A percentile compares a stretch with the other conserved stretches of the same genome.
These are phyloP conservation scores for Lucinisca nassula DNA, from an alignment of 2,888 invertebrate genomes.

Conservation along the genomic window DNA sequence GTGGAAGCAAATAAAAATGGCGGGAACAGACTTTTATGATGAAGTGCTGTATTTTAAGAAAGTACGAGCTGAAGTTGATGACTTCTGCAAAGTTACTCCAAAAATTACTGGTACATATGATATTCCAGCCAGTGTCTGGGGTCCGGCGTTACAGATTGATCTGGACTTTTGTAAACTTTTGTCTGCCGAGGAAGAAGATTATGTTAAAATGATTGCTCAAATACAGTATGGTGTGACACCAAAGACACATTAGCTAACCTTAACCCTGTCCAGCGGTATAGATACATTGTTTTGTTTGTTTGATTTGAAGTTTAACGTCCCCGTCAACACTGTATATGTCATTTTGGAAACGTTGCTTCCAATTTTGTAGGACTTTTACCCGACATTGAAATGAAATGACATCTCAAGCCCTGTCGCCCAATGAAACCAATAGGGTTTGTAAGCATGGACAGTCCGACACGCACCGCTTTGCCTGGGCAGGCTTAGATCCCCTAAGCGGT, in stretches of 20 bases:
- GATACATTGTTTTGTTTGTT: too few relatives aligned
- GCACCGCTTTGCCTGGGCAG: too few relatives aligned
- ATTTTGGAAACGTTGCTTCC: too few relatives aligned
- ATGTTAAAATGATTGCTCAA: slow-evolving; percentile 52
- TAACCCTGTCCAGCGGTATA: too few relatives aligned
- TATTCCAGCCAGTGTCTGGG: slow-evolving; percentile 50
- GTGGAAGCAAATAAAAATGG: slow-evolving; percentile 62
- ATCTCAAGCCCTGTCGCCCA: too few relatives aligned
- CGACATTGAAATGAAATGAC: too few relatives aligned
- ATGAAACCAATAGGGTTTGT: too few relatives aligned
- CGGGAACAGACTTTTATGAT: slow-evolving; percentile 64
- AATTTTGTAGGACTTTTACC: too few relatives aligned
- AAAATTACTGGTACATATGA: slow-evolving; percentile 52
- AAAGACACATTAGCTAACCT: not conserved
- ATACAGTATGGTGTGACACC: slow-evolving; percentile 52
- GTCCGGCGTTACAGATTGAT: slow-evolving; percentile 35
- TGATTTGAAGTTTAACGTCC: too few relatives aligned
- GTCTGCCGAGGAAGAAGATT: slow-evolving; percentile 62
- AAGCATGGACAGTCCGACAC: too few relatives aligned
- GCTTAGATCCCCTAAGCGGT: too few relatives aligned
- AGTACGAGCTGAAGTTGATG: slow-evolving; percentile 62
- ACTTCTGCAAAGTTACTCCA: slow-evolving; percentile 65
- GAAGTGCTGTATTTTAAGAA: slow-evolving; percentile 71
- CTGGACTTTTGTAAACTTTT: slow-evolving; percentile 53
- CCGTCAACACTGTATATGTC: too few relatives aligned